Evolutionary conservation across 2,797 vertebrate species (phyloP), one percentile per base, ranked within the genome.

Genomic region (Meda fulgida): DNA sequence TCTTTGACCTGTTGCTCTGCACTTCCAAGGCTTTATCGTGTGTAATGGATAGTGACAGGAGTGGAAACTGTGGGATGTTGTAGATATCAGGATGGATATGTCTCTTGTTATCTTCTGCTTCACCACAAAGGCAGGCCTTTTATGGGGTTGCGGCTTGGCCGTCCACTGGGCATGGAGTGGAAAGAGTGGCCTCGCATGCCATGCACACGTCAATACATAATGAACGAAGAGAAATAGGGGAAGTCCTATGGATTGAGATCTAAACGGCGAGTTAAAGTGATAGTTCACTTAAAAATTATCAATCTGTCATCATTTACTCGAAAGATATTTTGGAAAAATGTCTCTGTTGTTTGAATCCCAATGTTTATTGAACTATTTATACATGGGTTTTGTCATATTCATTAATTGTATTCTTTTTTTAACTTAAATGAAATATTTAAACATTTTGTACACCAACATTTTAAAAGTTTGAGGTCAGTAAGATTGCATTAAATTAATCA

Each of bases 1-100:
- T 31, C 7, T 51, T 66, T 81, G 43, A 83, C 84, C 84, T 79
- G 84, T 67, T 80, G 65, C 53, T 78, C 53, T 66, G 63, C 43
- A 26, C 80, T 75, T 75, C 63, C 46, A 75, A 53, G 81, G 38
- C 69, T 18, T 75, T 31, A 77, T 60, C 31, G 38, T 31, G 10
- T n/a, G 46, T 66, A 58, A 87, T 80, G 65, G 48, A 51, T 76
- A 16, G 29, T 31, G 85, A 84, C 79, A 4, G 66, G 16, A 46
- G 48, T n/a, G 78, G 69, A 79, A 75, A 84, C 31, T 31, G 46
- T 73, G 23, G 26, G 81, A 79, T 23, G 40, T 69, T 29, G 46
- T 23, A 55, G 48, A 31, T 75, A 19, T 5, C 8, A 23, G 31
- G 21, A 73, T 87, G 70, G 81, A 38, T 16, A 38, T 81, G 46